Evolutionary conservation across 2,888 invertebrate genomes (phyloP), one percentile per base, ranked within the genome.

Genomic region (Chloromyia formosa): DNA sequence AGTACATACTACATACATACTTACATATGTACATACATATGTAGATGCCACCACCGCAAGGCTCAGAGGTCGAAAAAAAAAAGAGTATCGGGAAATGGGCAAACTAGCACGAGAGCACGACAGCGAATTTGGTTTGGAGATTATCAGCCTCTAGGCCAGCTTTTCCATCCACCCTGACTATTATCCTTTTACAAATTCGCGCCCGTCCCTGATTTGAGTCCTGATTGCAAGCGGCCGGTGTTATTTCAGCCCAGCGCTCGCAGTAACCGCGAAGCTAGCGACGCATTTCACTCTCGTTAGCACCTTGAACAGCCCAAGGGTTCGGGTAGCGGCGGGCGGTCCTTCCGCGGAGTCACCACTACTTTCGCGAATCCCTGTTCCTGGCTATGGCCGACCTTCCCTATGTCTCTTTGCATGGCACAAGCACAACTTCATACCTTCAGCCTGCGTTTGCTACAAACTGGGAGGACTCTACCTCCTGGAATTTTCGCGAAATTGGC

Each of bases 261-360:
- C 27, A 60, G n/a, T 27, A 60, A 23, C 10, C 27, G 27, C 60
- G 23, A 20, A 18, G 7, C 58, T 49, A 12, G 4, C 60, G 23
- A 23, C 60, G 60, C 61, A 71, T 75, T 75, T 71, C 75, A 75
- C 75, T 75, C 75, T 75, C 75, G 62, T 75, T 62, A 71, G 62
- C 75, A 71, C 71, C 71, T 75, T 61, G 71, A 62, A 72, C 54
- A 22, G n/a, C 9, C 9, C 27, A 7, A 27, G 12, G 23, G 60
- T n/a, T 60, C 60, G 27, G 23, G 23, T 2, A 12, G 49, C 49
- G 12, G 49, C 49, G 49, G 49, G 49, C 16, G 49, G 14, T 12
- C 10, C 49, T 49, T n/a, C 49, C 49, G 16, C 16, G 16, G 7
- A 4, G 27, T 35, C 27, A n/a, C 49, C 12, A 49, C 16, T n/a